A percentile compares a stretch with the other conserved stretches of the same genome.
These are phyloP conservation scores for Hirundo rustica DNA, from an alignment of 2,797 vertebrate species.

Conservation along the genomic window DNA sequence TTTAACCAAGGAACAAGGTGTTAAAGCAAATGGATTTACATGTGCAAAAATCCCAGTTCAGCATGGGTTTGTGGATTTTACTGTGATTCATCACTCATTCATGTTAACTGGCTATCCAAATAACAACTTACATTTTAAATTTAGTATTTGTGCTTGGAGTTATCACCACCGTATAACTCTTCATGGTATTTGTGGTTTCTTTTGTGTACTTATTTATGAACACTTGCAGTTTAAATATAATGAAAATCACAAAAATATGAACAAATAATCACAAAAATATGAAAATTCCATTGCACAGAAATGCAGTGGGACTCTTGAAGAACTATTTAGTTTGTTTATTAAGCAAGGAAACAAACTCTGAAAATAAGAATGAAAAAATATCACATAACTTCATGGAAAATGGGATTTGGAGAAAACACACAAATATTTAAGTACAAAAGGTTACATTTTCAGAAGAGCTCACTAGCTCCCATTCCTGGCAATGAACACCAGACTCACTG, in stretches of 20 bases:
- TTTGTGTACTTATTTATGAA: constrained; percentile 12
- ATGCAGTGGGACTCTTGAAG: not conserved
- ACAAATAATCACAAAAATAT: constrained; percentile 22
- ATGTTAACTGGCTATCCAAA: constrained; percentile 32
- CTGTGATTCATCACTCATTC: constrained; percentile 35
- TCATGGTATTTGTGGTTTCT: not conserved
- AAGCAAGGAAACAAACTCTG: not conserved
- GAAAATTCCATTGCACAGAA: not conserved
- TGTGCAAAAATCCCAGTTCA: constrained; percentile 24
- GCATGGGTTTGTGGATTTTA: constrained; percentile 27
- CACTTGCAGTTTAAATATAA: constrained; percentile 10
- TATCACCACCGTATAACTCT: constrained; percentile 36
- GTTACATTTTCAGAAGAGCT: constrained; percentile 23
- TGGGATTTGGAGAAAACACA: not conserved
- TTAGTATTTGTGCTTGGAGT: constrained; percentile 34
- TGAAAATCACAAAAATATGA: not conserved
- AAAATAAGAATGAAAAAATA: not conserved
- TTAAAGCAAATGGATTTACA: not conserved
- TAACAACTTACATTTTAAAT: constrained; percentile 36
- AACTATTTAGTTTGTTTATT: constrained; percentile 10
- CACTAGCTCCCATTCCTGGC: constrained; percentile 23
- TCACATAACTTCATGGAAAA: constrained; percentile 16
- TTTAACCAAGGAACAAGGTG: not conserved
- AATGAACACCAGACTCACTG: constrained; percentile 28
- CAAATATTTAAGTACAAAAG: constrained; percentile 42